Conservation (phyloP, 2,113 vertebrate species). For the Plecturocebus donacophilus region DNA sequence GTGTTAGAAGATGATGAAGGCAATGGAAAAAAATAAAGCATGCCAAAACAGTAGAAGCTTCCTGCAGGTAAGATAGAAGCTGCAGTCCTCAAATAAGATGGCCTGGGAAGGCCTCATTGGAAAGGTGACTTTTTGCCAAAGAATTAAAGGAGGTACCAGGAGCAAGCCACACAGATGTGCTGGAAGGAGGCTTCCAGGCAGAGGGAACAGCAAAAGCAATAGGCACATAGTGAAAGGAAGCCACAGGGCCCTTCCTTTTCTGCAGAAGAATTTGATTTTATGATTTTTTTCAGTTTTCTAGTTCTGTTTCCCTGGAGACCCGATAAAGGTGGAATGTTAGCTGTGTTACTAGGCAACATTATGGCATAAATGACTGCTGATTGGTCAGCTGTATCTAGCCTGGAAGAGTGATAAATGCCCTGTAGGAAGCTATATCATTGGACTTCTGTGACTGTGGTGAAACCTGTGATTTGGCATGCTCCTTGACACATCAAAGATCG, state of each 20-base stretch:
- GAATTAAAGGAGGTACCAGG: neutral
- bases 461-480: neutral
- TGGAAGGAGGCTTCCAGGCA: neutral
- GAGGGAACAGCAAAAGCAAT: neutral
- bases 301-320: conserved; percentile 33
- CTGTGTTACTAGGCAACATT: neutral
- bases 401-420: neutral
- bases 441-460: neutral
- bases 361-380: neutral
- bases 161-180: neutral
- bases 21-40: neutral
- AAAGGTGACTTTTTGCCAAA: neutral
- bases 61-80: no score
- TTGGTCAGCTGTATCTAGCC: neutral
- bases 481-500: neutral
- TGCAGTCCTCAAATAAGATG: neutral
- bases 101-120: neutral
- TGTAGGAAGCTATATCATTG: neutral
- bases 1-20: neutral
- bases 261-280: neutral
- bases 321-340: neutral
- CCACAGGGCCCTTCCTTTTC: neutral
- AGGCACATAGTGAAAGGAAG: rapidly evolving
- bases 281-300: neutral
- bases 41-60: neutral